Percentiles rank a stretch among this genome's conserved stretches.
phyloP scores from a whole-genome alignment of 2,797 vertebrate genomes.

The Gambusia yucatana region DNA sequence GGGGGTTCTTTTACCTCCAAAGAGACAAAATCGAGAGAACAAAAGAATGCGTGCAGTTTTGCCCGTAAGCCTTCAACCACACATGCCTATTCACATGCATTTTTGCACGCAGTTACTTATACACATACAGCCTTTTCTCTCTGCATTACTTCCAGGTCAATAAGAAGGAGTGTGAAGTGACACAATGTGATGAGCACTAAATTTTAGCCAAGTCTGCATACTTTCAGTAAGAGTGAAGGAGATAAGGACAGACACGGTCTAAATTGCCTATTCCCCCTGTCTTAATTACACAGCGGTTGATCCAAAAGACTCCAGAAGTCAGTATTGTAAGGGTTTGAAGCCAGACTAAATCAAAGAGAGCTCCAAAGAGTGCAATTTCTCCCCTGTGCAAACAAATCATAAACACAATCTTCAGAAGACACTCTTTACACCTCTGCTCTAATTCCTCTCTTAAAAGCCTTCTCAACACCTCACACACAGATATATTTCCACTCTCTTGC shows the following conservation, averaged over 20 bases:
- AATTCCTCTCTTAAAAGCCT: conserved; percentile 54
- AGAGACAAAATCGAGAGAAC: conserved; percentile 50
- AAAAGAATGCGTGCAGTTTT: conserved; percentile 39
- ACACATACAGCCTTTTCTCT: conserved; percentile 48
- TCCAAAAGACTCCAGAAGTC: conserved; percentile 19
- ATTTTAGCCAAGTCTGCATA: conserved; percentile 39
- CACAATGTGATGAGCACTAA: conserved; percentile 54
- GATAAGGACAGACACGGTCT: conserved; percentile 11
- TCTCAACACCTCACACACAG: conserved; percentile 56
- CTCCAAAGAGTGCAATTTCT: conserved; percentile 47
- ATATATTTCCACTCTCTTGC: conserved; percentile 36
- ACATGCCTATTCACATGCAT: conserved; percentile 34
- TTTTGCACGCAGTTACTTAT: conserved; percentile 46
- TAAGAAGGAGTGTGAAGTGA: conserved; percentile 52
- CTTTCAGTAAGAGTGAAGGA: conserved; percentile 6
- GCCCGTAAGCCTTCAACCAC: conserved; percentile 30
- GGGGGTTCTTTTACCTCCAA: conserved; percentile 33
- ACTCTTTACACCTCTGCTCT: conserved; percentile 34
- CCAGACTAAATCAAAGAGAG: conserved; percentile 25
- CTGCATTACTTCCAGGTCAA: conserved; percentile 77
- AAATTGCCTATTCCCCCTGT: conserved; percentile 36
- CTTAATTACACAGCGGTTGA: conserved; percentile 42
- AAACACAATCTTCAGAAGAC: conserved; percentile 62
- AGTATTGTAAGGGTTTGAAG: conserved; percentile 50
- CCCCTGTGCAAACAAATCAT: conserved; percentile 50